Conservation (phyloP, 2,888 invertebrate genomes). For the Erebia ligea region DNA sequence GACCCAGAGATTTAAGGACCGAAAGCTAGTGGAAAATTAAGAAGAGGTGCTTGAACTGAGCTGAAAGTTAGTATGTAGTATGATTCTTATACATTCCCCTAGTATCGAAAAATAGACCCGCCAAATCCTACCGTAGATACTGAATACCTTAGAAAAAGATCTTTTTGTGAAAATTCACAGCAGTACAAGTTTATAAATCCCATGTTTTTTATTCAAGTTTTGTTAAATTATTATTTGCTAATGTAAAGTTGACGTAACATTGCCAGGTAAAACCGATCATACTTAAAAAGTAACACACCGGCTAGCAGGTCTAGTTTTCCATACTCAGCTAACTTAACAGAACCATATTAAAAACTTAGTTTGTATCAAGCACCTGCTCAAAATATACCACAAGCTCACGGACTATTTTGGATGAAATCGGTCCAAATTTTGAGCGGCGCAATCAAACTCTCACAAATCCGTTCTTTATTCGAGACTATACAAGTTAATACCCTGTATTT, state of each 20-base stretch:
- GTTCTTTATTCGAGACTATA: slow-evolving; percentile 39
- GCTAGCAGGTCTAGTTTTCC: not conserved
- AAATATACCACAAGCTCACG: slow-evolving; percentile 4
- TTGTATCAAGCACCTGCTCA: not conserved
- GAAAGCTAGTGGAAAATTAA: not conserved
- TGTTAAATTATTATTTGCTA: no score
- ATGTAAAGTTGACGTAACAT: no score
- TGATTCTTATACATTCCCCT: not conserved
- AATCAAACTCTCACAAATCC: slow-evolving; percentile 16
- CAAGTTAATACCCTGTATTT: slow-evolving; percentile 41
- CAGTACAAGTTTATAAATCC: no score
- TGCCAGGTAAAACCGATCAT: no score
- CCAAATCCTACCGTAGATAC: no score
- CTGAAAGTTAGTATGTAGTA: not conserved
- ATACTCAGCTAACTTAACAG: not conserved
- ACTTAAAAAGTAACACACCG: not conserved
- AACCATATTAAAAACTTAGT: not conserved
- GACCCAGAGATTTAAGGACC: slow-evolving; percentile 29
- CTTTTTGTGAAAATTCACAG: no score
- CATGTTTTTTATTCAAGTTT: no score
- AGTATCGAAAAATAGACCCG: not conserved
- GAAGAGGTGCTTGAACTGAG: not conserved
- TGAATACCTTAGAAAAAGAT: no score
- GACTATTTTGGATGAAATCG: slow-evolving; percentile 24
- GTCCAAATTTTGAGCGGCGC: slow-evolving; percentile 34